Base-by-base conservation (phyloP, 2,113 vertebrate genomes). In the Sorex araneus region DNA sequence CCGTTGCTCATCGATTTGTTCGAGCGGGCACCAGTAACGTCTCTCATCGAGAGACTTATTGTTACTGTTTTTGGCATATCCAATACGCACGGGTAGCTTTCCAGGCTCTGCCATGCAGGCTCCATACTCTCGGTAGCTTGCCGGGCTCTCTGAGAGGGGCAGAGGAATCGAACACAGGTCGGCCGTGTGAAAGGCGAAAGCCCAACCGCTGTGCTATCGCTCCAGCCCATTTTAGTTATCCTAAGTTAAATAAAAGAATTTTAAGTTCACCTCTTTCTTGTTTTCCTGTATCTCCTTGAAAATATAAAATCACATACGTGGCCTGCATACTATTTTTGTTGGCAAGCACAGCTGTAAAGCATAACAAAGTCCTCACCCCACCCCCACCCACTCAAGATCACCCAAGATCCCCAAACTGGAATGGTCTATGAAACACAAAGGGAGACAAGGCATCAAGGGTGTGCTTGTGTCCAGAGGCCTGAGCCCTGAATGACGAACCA, bases 171-270 rank as follows among this genome's bases (percentile, higher is more conserved):
- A 40, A 40, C 40, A 3, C 40, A 40, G 40, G 40, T 40, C 7
- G 40, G 40, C 40, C 7, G 40, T 7, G 40, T 7, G 7, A 3
- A 40, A 40, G 40, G 40, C 40, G 7, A 7, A 40, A 4, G 40
- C 40, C 40, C 40, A 4, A 40, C 40, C 40, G 40, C 40, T 40
- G 40, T 40, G 40, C 40, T 40, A 40, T 40, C 40, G 7, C 40
- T 40, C 40, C 21, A 18, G 57, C 40, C 40, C 40, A n/a, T n/a
- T n/a, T n/a, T n/a, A n/a, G n/a, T n/a, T 40, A 21, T 60, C 3
- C 57, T 60, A 60, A 21, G 57, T 75, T 86, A 95, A 93, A 84
- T 79, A 32, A 54, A 94, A 84, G 25, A 79, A 43, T 89, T 96
- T 71, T 76, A 60, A 64, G 32, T 30, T 80, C 15, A 76, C 34